These are phyloP conservation scores for Enteromius anoplus DNA, from an alignment of 2,797 vertebrate genomes.

Conservation along the genomic window DNA sequence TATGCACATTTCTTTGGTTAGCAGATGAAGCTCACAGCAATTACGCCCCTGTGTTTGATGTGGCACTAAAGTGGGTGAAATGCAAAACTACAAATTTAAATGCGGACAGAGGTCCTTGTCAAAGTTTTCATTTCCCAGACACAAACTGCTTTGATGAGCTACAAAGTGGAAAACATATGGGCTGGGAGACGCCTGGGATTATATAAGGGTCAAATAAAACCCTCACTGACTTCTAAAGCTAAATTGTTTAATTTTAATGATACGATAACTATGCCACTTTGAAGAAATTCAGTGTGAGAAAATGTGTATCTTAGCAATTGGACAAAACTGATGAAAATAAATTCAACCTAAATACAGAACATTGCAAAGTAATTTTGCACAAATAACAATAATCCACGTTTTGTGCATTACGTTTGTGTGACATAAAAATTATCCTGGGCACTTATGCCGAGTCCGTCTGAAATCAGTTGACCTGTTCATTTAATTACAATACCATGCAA, in stretches of 20 bases:
- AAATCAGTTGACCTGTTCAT: not conserved
- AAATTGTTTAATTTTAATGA: not conserved
- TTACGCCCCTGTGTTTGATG: constrained; percentile 4
- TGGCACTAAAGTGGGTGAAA: constrained; percentile 41
- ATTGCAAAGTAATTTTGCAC: not conserved
- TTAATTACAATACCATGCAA: not conserved
- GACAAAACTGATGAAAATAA: not conserved
- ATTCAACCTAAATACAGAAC: not conserved
- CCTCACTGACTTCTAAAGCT: not conserved
- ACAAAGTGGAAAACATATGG: not conserved
- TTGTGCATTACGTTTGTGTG: not conserved
- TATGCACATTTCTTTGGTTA: not conserved
- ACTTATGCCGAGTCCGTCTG: not conserved
- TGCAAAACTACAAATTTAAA: constrained; percentile 37
- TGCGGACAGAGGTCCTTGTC: not conserved
- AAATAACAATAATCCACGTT: not conserved
- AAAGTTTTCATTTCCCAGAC: constrained; percentile 28
- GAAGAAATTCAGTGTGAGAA: not conserved
- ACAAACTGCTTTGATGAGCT: constrained; percentile 13
- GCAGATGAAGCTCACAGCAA: constrained; percentile 13
- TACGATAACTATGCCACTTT: not conserved
- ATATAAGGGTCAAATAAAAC: not conserved
- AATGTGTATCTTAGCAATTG: not conserved
- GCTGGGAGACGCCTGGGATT: not conserved
- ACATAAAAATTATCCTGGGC: not conserved